phyloP scores from a whole-genome alignment of 2,797 vertebrate species.

The Margarornis squamiger region DNA sequence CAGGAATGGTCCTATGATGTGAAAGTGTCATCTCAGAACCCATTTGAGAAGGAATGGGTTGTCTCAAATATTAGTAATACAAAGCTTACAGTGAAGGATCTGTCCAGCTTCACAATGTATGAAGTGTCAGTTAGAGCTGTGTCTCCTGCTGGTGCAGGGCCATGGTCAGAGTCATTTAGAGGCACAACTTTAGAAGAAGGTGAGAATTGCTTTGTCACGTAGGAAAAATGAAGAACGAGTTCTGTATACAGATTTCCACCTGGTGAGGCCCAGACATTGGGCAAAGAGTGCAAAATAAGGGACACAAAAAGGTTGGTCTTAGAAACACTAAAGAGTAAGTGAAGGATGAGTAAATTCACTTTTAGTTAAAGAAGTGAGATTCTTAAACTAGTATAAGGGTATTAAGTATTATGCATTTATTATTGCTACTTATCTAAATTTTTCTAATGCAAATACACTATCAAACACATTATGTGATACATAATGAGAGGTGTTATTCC shows the following conservation, averaged over 20 bases:
- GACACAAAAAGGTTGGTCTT: background rate
- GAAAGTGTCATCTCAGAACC: constrained; percentile 47
- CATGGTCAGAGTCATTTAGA: constrained; percentile 64
- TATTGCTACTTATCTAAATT: background rate
- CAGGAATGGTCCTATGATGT: constrained; percentile 80
- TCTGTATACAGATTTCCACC: background rate
- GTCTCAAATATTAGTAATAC: constrained; percentile 62
- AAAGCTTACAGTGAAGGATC: constrained; percentile 33
- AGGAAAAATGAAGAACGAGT: background rate
- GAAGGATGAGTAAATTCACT: background rate
- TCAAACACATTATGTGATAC: background rate
- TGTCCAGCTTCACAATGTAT: constrained; percentile 62
- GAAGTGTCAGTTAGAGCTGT: constrained; percentile 71
- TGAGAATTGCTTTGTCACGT: constrained; percentile 42
- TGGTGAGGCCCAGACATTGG: background rate
- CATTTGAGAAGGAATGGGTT: constrained; percentile 1
- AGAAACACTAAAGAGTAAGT: background rate
- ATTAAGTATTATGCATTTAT: background rate
- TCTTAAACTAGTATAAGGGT: background rate
- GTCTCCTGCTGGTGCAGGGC: constrained; percentile 74
- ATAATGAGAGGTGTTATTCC: background rate
- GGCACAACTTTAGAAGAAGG: constrained; percentile 77
- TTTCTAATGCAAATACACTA: background rate
- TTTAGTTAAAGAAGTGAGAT: background rate
- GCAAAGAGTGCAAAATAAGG: background rate